These are phyloP conservation scores for Limnephilus rhombicus DNA, from an alignment of 2,888 invertebrate species.

Conservation along the genomic window DNA sequence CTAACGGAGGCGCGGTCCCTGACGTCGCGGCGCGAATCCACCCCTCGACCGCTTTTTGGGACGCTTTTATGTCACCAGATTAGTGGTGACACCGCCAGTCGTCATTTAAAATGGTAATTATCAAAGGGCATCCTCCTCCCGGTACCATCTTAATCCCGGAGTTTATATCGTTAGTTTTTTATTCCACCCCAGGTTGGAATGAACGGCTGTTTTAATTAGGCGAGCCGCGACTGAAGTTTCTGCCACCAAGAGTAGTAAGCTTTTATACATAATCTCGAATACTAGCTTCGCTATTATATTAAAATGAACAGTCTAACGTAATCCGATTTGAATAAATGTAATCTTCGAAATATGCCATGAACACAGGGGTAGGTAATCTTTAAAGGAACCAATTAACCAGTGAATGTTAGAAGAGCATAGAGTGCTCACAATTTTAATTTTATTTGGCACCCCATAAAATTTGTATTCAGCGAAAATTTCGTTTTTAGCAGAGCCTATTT, in stretches of 20 bases:
- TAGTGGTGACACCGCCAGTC: slow-evolving; percentile 62
- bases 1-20: background rate
- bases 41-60: slow-evolving; percentile 37
- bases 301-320: background rate
- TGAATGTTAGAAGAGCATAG: too few relatives aligned
- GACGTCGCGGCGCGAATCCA: background rate
- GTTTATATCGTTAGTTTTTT: slow-evolving; percentile 30
- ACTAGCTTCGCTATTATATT: background rate
- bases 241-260: background rate
- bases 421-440: too few relatives aligned
- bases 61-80: slow-evolving; percentile 59
- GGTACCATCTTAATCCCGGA: background rate
- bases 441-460: too few relatives aligned
- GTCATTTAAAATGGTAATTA: slow-evolving; percentile 65
- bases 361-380: too few relatives aligned
- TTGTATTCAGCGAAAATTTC: too few relatives aligned
- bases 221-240: background rate
- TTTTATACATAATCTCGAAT: background rate
- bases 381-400: too few relatives aligned
- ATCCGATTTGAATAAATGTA: too few relatives aligned
- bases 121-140: slow-evolving; percentile 47
- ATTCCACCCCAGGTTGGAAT: slow-evolving; percentile 36
- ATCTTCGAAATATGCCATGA: too few relatives aligned
- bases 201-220: slow-evolving; percentile 39
- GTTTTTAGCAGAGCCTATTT: too few relatives aligned